Base-by-base conservation (phyloP, 2,797 vertebrate genomes). In the Hylomyscus alleni region DNA sequence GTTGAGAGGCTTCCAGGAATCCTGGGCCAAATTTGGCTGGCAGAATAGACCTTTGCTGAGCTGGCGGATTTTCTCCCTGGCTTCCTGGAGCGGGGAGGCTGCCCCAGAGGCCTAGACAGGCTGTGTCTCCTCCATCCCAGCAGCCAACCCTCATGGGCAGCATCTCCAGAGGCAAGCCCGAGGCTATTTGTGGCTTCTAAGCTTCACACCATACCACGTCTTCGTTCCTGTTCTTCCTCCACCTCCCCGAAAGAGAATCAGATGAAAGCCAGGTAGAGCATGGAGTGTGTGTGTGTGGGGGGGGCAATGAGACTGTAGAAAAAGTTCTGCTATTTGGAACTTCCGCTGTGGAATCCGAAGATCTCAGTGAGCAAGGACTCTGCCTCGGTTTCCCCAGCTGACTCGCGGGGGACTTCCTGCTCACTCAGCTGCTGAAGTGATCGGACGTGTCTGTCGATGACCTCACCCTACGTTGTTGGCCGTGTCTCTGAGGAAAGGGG, bases 111-210 rank as follows among this genome's bases (percentile, higher is more conserved):
- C 26, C 95, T 34, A 52, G 47, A 40, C 20, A 60, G 4, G 52
- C 69, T 26, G 11, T 75, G 11, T 24, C 52, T 11, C 76, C 0
- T 0, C 19, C 12, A 52, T 88, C 50, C 26, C 6, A 4, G 56
- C 60, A 44, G 90, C 22, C 60, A 54, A 75, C 10, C 58, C 92
- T 78, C 0, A 2, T 85, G 40, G 34, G 80, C 34, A 60, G 87
- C 83, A 12, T 90, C 0, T 4, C 94, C 95, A 77, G 94, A 90
- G 93, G 97, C 97, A 73, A 97, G 40, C 92, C 85, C 81, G 0
- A 0, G 9, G 73, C 92, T 93, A 7, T 94, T 84, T 89, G 92
- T 94, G 85, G 92, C 75, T 67, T n/a, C 24, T 6, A 15, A 77
- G 76, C 88, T 62, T 12, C 0, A 26, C 44, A 37, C 87, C 40